Evolutionary conservation across 2,888 invertebrate genomes (phyloP), one percentile per base, ranked within the genome.

Genomic region (Zhuqinia jingwanae): DNA sequence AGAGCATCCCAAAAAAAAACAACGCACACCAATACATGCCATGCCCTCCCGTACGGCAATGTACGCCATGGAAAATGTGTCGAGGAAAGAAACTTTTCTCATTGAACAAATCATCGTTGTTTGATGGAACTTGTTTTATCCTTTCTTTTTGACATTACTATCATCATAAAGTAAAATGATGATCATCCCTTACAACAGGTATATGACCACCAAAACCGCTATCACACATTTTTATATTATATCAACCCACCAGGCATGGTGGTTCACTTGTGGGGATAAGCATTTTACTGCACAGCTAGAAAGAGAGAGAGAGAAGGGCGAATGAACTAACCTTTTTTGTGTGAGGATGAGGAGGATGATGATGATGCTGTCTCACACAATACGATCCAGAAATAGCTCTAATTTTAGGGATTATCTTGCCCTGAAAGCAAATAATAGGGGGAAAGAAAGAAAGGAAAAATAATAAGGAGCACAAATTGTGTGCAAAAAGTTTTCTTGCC

Each of bases 81-180:
- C 45, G 78, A 63, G 78, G 78, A 78, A 47, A 36, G 53, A 80
- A 80, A 80, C 73, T 83, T 84, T 84, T 68, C 76, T 77, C 84
- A 68, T 77, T 65, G 84, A 77, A 68, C 84, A 84, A 84, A 77
- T 84, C 68, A 77, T 77, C 77, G 56, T 77, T 77, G 63, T 84
- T 78, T 78, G 78, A 78, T 77, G 68, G 84, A 77, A 77, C 84
- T 84, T 84, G 53, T 84, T 58, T 42, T n/a, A 60, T 45, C 63
- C n/a, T 78, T 58, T 58, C 63, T 78, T 60, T 78, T 68, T 47
- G 81, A 60, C 60, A 56, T 77, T 56, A 77, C 42, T 36, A 68
- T 68, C 68, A 68, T 68, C 68, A 11, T 68, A 42, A 45, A 68
- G 42, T 68, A 45, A 68, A 68, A 68, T 45, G 65, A 80, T 80